phyloP scores from a whole-genome alignment of 2,113 vertebrate species.

The Heloderma charlesbogerti region DNA sequence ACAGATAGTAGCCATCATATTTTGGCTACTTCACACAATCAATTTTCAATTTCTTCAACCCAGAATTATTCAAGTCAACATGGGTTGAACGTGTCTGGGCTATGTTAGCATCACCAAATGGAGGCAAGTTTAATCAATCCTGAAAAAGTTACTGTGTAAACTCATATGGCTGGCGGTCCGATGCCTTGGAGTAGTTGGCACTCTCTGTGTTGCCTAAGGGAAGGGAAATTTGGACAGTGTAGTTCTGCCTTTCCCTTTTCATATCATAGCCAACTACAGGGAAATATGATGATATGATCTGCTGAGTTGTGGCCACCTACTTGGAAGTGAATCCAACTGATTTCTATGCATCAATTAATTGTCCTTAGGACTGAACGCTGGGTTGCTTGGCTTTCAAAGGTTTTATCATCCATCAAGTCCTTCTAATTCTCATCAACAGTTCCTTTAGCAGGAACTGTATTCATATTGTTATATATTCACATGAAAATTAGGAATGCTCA shows the following conservation, averaged over 20 bases:
- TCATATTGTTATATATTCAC: background rate
- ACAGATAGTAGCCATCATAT: background rate
- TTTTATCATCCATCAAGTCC: background rate
- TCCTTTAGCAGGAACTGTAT: background rate
- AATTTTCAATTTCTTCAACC: background rate
- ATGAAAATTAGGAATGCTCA: background rate
- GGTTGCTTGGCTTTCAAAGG: background rate
- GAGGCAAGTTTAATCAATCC: background rate
- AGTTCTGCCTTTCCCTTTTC: background rate
- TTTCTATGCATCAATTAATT: background rate
- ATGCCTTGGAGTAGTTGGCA: background rate
- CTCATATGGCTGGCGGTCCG: too few relatives aligned
- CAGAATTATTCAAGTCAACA: too few relatives aligned
- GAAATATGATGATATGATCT: background rate
- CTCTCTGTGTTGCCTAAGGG: background rate
- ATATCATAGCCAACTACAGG: background rate
- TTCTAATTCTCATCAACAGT: background rate
- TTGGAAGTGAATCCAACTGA: background rate
- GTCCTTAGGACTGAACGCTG: background rate
- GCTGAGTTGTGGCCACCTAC: background rate
- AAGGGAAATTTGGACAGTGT: background rate
- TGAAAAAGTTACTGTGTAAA: background rate
- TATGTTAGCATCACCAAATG: background rate
- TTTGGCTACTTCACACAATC: background rate
- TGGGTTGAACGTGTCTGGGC: background rate